Percentiles rank a stretch among this genome's conserved stretches.
phyloP scores from a whole-genome alignment of 2,888 invertebrate genomes.

The Reticulitermes lucifugus region DNA sequence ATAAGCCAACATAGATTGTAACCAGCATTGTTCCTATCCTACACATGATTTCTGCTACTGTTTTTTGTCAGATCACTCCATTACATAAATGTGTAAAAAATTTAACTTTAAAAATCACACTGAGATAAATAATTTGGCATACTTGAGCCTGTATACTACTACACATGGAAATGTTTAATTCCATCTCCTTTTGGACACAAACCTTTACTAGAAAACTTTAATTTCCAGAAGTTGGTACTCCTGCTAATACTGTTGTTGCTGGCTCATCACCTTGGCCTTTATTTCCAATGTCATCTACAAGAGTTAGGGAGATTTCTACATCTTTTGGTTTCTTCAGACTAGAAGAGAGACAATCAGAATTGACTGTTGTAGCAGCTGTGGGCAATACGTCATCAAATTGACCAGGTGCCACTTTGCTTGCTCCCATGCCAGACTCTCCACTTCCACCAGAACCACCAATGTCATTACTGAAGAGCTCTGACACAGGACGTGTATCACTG shows the following conservation, averaged over 20 bases:
- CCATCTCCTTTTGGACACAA: conserved; percentile 9
- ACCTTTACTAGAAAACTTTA: conserved; percentile 52
- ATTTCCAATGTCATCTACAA: conserved; percentile 58
- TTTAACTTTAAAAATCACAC: too few species aligned
- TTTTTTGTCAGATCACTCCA: too few species aligned
- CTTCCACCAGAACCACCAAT: conserved; percentile 33
- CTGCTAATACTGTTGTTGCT: conserved; percentile 52
- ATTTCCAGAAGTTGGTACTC: conserved; percentile 57
- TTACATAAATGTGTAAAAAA: too few species aligned
- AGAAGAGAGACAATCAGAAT: conserved; percentile 2
- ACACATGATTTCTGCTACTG: too few species aligned
- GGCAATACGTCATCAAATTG: conserved; percentile 59
- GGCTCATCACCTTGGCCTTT: conserved; percentile 64
- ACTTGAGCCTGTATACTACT: too few species aligned
- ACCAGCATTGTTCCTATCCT: too few species aligned
- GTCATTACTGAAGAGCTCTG: conserved; percentile 29
- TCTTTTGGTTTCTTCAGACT: conserved; percentile 12
- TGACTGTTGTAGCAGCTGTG: background rate
- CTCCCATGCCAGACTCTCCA: conserved; percentile 57
- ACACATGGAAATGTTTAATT: background rate
- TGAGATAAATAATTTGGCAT: too few species aligned
- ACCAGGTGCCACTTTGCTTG: conserved; percentile 56
- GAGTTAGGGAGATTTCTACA: conserved; percentile 56
- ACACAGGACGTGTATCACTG: conserved; percentile 57
- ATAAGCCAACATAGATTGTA: too few species aligned